A percentile compares a stretch with the other conserved stretches of the same genome.
These are phyloP conservation scores for Listrodromus nycthemerus DNA, from an alignment of 2,888 invertebrate genomes.

Conservation along the genomic window DNA sequence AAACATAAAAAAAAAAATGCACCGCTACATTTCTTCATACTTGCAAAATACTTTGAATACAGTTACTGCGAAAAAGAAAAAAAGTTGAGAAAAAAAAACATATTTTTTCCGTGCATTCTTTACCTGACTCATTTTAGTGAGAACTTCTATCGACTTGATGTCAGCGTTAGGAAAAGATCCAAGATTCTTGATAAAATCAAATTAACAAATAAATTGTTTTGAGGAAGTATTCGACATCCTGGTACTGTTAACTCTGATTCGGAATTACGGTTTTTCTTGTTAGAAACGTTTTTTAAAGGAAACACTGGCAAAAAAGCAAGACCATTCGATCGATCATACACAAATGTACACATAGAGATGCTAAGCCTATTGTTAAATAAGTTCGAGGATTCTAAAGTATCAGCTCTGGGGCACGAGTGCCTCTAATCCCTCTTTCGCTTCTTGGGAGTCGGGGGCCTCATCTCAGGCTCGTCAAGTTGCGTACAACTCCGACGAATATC, in stretches of 20 bases:
- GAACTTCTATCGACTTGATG: background rate
- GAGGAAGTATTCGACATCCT: background rate
- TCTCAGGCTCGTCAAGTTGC: constrained; percentile 61
- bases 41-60: constrained; percentile 34
- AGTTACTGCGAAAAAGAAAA: background rate
- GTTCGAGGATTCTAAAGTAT: constrained; percentile 62
- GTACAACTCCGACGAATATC: constrained; percentile 25
- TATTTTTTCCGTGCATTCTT: background rate
- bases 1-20: constrained; percentile 27
- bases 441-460: constrained; percentile 70
- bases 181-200: too few relatives aligned
- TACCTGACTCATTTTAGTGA: background rate
- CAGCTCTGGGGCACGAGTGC: constrained; percentile 70
- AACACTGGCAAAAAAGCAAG: background rate
- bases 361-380: constrained; percentile 46
- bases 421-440: constrained; percentile 78
- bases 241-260: background rate
- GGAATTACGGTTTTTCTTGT: background rate
- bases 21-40: constrained; percentile 41
- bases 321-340: background rate
- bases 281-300: background rate
- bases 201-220: too few relatives aligned
- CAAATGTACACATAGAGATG: background rate
- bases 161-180: background rate
- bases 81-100: background rate